Evolutionary conservation across 2,888 invertebrate species (phyloP).

Genomic region (Brenthis ino): DNA sequence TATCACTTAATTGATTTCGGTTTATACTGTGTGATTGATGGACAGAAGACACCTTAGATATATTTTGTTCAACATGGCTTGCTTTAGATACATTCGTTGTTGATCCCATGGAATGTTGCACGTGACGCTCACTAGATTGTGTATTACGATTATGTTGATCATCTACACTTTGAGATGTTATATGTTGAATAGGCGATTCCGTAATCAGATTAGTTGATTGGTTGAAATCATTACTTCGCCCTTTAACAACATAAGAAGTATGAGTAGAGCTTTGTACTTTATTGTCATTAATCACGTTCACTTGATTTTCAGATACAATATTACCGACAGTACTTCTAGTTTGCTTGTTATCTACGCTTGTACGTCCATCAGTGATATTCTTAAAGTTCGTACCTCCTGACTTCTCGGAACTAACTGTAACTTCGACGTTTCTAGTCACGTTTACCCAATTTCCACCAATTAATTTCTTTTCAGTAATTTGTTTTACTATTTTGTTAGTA

Average conservation of each 20-base stretch:
- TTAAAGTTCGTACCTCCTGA: conserved; percentile 39
- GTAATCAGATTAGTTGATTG: conserved; percentile 28
- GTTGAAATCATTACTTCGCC: conserved; percentile 34
- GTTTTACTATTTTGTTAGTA: conserved; percentile 80
- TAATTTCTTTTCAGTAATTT: conserved; percentile 81
- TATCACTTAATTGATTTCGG: conserved; percentile 72
- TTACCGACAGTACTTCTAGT: conserved; percentile 28
- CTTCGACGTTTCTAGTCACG: conserved; percentile 85
- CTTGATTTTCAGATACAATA: conserved; percentile 27
- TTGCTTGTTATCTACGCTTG: conserved; percentile 25
- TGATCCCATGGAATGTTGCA: conserved; percentile 27
- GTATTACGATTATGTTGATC: conserved; percentile 22
- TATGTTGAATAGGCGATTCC: conserved; percentile 20
- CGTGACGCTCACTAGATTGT: conserved; percentile 24
- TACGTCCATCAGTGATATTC: conserved; percentile 34
- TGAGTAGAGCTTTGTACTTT: conserved; percentile 37
- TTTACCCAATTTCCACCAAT: conserved; percentile 76
- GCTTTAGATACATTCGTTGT: conserved; percentile 28
- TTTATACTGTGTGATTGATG: conserved; percentile 61
- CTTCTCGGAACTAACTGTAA: conserved; percentile 77
- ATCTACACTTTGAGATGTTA: conserved; percentile 18
- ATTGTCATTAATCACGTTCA: conserved; percentile 24
- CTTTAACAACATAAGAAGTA: conserved; percentile 42
- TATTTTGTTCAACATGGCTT: conserved; percentile 48
- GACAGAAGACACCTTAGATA: conserved; percentile 50